Evolutionary conservation across 2,113 vertebrate genomes (phyloP).

Genomic region (Capreolus pygargus): DNA sequence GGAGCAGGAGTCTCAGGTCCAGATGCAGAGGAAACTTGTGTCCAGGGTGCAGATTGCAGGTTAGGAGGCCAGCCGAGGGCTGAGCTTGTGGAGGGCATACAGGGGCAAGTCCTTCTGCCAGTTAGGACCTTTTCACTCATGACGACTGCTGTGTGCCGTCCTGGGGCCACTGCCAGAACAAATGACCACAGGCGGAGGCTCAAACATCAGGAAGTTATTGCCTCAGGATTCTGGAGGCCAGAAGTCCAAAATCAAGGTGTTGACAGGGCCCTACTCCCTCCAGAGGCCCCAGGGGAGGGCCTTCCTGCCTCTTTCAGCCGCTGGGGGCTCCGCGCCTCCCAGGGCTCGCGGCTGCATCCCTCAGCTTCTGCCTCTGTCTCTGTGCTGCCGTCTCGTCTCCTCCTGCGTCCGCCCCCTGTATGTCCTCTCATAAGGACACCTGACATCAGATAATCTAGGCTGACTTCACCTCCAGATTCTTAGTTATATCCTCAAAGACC

Average conservation of each 20-base stretch:
- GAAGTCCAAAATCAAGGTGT: background rate
- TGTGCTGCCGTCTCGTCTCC: rapidly evolving
- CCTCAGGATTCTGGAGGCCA: rapidly evolving
- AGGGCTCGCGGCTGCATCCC: rapidly evolving
- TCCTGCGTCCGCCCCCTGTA: background rate
- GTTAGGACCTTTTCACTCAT: rapidly evolving
- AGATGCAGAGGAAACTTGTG: rapidly evolving
- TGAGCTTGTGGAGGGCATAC: background rate
- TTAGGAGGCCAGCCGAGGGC: rapidly evolving
- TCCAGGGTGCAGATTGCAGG: rapidly evolving
- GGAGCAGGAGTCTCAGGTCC: background rate
- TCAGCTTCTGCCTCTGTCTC: background rate
- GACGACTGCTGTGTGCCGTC: background rate
- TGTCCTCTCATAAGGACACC: background rate
- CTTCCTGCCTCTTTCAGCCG: background rate
- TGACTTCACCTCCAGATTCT: background rate
- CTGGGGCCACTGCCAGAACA: background rate
- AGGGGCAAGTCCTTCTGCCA: background rate
- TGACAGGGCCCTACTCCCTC: rapidly evolving
- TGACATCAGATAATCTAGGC: background rate
- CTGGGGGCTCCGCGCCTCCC: background rate
- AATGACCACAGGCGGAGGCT: too few relatives aligned
- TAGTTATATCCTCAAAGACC: background rate
- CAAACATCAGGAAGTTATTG: background rate
- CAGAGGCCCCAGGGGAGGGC: rapidly evolving